phyloP scores from a whole-genome alignment of 2,888 invertebrate species.

The Liodrosophila aerea region DNA sequence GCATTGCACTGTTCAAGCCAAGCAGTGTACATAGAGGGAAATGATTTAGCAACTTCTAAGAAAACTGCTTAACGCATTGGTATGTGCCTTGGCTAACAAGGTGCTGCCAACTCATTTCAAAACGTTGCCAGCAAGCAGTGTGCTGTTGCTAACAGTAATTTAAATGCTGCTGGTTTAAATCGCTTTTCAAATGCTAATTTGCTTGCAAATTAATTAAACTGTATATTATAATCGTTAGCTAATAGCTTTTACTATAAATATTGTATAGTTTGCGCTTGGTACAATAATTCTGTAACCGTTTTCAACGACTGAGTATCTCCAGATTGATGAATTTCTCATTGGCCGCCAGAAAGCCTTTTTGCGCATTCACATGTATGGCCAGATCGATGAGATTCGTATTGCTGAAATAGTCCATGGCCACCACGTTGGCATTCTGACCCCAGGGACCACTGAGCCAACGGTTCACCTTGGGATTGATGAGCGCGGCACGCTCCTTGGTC shows the following conservation, averaged over 20 bases:
- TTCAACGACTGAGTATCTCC: slow-evolving; percentile 57
- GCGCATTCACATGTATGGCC: slow-evolving; percentile 84
- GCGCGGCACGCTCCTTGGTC: slow-evolving; percentile 76
- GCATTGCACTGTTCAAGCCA: too few species aligned
- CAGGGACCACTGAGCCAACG: slow-evolving; percentile 87
- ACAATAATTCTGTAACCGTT: background rate
- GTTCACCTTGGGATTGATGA: slow-evolving; percentile 86
- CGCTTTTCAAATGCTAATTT: too few species aligned
- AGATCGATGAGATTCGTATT: slow-evolving; percentile 88
- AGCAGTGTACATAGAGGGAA: too few species aligned
- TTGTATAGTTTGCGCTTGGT: background rate
- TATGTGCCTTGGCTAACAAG: slow-evolving; percentile 4
- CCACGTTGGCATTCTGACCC: slow-evolving; percentile 87
- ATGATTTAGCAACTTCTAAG: too few species aligned
- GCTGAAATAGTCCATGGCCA: slow-evolving; percentile 89
- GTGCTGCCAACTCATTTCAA: background rate
- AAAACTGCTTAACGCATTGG: too few species aligned
- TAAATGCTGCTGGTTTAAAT: too few species aligned
- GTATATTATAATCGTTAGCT: too few species aligned
- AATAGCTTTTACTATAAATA: background rate
- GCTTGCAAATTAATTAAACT: too few species aligned
- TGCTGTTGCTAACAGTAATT: background rate
- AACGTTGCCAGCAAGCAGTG: background rate
- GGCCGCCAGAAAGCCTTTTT: slow-evolving; percentile 76
- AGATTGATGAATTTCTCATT: slow-evolving; percentile 76